These are phyloP conservation scores for Ephestia elutella DNA, from an alignment of 1,140 invertebrate genomes.

Conservation along the genomic window DNA sequence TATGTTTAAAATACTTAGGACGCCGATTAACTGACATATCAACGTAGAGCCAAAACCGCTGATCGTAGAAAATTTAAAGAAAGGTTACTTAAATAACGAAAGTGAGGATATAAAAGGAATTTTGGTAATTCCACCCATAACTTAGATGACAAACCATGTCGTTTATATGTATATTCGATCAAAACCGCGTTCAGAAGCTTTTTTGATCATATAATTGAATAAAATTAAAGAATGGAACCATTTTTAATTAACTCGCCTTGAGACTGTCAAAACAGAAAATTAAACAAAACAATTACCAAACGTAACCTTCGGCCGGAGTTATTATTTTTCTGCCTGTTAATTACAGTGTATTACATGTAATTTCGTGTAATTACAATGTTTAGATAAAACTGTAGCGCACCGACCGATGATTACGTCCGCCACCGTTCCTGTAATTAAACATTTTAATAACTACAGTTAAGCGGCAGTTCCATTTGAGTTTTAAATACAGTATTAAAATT, in stretches of 20 bases:
- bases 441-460: constrained; percentile 58
- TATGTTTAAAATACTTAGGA: too few relatives aligned
- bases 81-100: too few relatives aligned
- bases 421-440: constrained; percentile 70
- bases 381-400: constrained; percentile 62
- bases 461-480: constrained; percentile 12
- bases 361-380: constrained; percentile 58
- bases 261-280: background rate
- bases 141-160: too few relatives aligned
- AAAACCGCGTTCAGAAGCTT: too few relatives aligned
- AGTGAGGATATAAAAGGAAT: too few relatives aligned
- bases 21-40: too few relatives aligned
- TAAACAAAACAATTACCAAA: constrained; percentile 5
- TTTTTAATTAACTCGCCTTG: background rate
- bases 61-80: too few relatives aligned
- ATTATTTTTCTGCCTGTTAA: constrained; percentile 44
- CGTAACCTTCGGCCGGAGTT: constrained; percentile 4
- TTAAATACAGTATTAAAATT: background rate
- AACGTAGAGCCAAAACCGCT: too few relatives aligned
- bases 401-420: constrained; percentile 51
- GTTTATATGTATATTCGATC: too few relatives aligned
- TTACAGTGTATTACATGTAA: constrained; percentile 51
- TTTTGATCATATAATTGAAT: background rate
- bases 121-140: too few relatives aligned
- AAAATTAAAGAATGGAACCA: background rate